These are phyloP conservation scores for Collichthys lucidus DNA, from an alignment of 2,113 vertebrate species.

Conservation along the genomic window DNA sequence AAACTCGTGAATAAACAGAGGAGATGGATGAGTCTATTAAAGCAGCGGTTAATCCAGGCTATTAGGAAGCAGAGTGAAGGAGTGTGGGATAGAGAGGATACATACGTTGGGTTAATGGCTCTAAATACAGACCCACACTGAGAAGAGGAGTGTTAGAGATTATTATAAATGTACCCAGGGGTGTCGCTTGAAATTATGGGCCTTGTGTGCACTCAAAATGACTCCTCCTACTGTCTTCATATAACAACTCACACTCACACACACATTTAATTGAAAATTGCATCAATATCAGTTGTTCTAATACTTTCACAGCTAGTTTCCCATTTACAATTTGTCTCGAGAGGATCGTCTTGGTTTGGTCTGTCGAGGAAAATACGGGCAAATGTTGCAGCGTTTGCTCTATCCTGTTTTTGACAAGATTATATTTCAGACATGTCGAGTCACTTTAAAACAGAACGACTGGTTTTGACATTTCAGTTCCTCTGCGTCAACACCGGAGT, in stretches of 20 bases:
- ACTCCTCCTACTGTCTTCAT: constrained; percentile 6
- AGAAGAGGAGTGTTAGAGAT: constrained; percentile 49
- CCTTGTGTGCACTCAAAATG: constrained; percentile 6
- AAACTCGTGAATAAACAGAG: constrained; percentile 75
- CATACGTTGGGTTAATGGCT: constrained; percentile 72
- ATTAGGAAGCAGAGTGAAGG: constrained; percentile 72
- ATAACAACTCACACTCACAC: neutral
- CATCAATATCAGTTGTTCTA: neutral
- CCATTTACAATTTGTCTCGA: neutral
- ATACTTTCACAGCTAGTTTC: neutral
- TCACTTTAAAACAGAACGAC: neutral
- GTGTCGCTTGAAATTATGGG: constrained; percentile 38
- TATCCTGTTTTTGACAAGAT: neutral
- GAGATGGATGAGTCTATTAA: constrained; percentile 81
- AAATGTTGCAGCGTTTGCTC: neutral
- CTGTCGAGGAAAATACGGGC: neutral
- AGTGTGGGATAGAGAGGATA: constrained; percentile 63
- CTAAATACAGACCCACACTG: constrained; percentile 73
- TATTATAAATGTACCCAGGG: constrained; percentile 55
- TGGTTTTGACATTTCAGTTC: neutral
- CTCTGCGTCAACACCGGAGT: neutral
- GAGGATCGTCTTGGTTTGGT: neutral
- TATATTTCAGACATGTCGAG: neutral
- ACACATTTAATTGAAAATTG: neutral
- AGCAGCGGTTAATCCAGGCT: constrained; percentile 73